A percentile compares a stretch with the other conserved stretches of the same genome.
phyloP scores from a whole-genome alignment of 2,888 invertebrate genomes.

The Drosophila falleni region DNA sequence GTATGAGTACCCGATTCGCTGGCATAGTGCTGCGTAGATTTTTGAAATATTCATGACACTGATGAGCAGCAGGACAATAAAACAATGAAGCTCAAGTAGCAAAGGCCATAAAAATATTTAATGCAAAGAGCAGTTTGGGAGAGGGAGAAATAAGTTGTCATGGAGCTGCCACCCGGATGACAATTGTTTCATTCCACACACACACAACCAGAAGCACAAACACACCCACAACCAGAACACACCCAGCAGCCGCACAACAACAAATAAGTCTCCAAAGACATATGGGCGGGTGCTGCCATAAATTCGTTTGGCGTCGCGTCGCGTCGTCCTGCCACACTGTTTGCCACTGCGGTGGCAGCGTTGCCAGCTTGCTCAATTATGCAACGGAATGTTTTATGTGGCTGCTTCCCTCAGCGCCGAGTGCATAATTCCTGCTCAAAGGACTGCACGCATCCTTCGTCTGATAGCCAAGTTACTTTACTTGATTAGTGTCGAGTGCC shows the following conservation, averaged over 20 bases:
- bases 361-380: conserved; percentile 81
- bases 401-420: conserved; percentile 26
- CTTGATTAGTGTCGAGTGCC: conserved; percentile 78
- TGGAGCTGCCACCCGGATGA: conserved; percentile 53
- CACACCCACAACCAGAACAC: conserved; percentile 28
- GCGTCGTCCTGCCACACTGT: conserved; percentile 42
- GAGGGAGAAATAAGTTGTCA: conserved; percentile 44
- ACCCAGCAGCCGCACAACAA: conserved; percentile 17
- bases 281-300: conserved; percentile 73
- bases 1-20: conserved; percentile 2
- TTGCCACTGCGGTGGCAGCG: conserved; percentile 17
- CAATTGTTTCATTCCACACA: conserved; percentile 56
- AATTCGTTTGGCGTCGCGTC: conserved; percentile 62
- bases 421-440: conserved; percentile 70
- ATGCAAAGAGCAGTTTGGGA: conserved; percentile 60
- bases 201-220: conserved; percentile 4
- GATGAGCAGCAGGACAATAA: conserved; percentile 68
- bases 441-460: conserved; percentile 51
- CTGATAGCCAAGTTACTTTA: conserved; percentile 61
- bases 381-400: conserved; percentile 82
- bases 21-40: conserved; percentile 49
- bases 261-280: conserved; percentile 76
- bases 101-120: conserved; percentile 79
- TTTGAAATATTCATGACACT: conserved; percentile 78
- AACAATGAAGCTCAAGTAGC: conserved; percentile 74